Base-by-base conservation (phyloP, 2,888 invertebrate genomes). In the Empis stercorea region DNA sequence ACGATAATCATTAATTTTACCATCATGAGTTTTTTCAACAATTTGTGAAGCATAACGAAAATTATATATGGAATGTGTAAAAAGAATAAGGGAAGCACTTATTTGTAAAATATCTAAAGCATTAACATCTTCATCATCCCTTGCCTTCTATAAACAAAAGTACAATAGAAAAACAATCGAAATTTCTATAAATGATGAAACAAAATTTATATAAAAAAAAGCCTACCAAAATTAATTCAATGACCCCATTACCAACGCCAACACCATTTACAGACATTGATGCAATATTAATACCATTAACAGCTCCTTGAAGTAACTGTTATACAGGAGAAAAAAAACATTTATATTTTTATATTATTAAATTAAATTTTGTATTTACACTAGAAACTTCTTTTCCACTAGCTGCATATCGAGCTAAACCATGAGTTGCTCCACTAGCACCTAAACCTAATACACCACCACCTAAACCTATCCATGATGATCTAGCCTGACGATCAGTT, bases 61-160 rank as follows among this genome's bases (percentile, higher is more conserved):
- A 48, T 68, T 68, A 48, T 52, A 58, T 2, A 61, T 56, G 15
- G 66, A 65, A 53, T 67, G 62, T 1, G 66, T 67, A 47, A 67
- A 61, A 4, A 67, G 44, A 11, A 61, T 59, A 38, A 67, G 49
- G 2, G 66, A 66, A 10, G 62, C 59, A 4, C 63, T 61, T 5
- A 66, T 44, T 51, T 66, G 66, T 2, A 60, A 17, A 0, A 52
- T 10, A 27, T 66, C 65, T 45, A 66, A 45, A 11, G 51, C 2
- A 10, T 57, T 50, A n/a, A 66, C 54, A 20, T 57, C 44, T 17
- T 65, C 66, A 15, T 57, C 62, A 51, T 66, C 60, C 0, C 52
- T 32, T 11, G 41, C 46, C 60, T 62, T 65, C 64, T 65, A 39
- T 2, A 48, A 48, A 43, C 36, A 27, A 17, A 44, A 30, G 34